Evolutionary conservation across 2,797 vertebrate species (phyloP), one percentile per base, ranked within the genome.

Genomic region (Loriculus beryllinus): DNA sequence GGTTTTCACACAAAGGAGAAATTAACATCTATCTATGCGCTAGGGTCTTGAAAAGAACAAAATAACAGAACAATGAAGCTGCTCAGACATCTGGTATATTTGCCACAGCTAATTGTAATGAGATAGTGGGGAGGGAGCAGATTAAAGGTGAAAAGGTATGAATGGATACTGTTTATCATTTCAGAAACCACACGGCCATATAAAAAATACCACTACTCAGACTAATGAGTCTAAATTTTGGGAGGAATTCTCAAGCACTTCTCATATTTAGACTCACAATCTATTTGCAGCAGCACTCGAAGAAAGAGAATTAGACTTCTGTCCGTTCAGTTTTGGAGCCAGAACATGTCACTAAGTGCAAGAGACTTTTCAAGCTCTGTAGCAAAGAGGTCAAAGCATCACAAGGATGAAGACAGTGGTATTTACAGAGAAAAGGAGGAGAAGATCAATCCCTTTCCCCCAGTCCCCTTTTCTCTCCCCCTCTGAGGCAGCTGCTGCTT

Each of bases 341-440:
- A 88, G 37, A 84, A 94, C 64, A 85, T 82, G 95, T 96, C 95
- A 96, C 95, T 93, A 95, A 96, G 92, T 95, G 93, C 95, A 83
- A 86, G 56, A 95, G 92, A 91, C 92, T 96, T 93, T 96, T 92
- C 64, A 60, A 88, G 80, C 76, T 82, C 86, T 86, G 74, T 64
- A 84, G 57, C 74, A 88, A 56, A 51, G 90, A 87, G 95, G 95
- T 97, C 97, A 96, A 72, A 92, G 70, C 47, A 52, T 31, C 69
- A 88, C 28, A 45, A 43, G 5, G 13, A 89, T 51, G 59, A 71
- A 74, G 84, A 94, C 79, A 54, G 88, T 83, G 77, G 91, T 82
- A 89, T 95, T 95, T 91, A 91, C 51, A 93, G 84, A 40, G 92
- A 79, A 96, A 95, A 92, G 33, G 65, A 86, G 39, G 54, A 77